Percentiles rank a stretch among this genome's conserved stretches.
Evolutionary conservation across 2,797 vertebrate genomes (phyloP).

Genomic region (Ispidina lecontei): DNA sequence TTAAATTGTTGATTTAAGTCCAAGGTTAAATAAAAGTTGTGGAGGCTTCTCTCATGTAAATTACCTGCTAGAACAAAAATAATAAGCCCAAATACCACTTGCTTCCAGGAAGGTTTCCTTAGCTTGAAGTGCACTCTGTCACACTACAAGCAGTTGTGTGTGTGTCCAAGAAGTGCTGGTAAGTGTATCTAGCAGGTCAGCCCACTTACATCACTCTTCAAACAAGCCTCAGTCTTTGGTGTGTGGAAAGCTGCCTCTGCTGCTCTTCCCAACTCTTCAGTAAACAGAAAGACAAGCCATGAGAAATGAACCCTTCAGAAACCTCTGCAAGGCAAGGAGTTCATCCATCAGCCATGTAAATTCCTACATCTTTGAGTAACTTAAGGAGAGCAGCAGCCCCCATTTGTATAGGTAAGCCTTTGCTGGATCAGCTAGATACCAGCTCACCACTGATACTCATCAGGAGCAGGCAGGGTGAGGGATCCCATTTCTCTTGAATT

Average conservation of each 20-base stretch:
- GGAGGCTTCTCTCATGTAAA: not conserved
- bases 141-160: not conserved
- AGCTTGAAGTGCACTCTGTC: not conserved
- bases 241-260: not conserved
- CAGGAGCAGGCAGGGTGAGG: not conserved
- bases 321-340: not conserved
- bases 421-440: not conserved
- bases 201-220: not conserved
- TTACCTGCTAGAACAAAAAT: not conserved
- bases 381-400: not conserved
- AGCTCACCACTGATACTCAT: not conserved
- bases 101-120: not conserved
- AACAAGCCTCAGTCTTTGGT: not conserved
- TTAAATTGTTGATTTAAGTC: too few species aligned
- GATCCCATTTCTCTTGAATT: not conserved
- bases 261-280: not conserved
- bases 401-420: rapidly evolving
- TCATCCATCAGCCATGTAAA: not conserved
- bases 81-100: not conserved
- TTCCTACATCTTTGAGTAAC: not conserved
- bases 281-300: not conserved
- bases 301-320: not conserved
- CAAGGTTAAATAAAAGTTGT: constrained; percentile 7
- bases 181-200: not conserved
- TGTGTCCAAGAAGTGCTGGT: not conserved